Conservation (phyloP, 2,113 vertebrate genomes). For the Sphaerodactylus townsendi region DNA sequence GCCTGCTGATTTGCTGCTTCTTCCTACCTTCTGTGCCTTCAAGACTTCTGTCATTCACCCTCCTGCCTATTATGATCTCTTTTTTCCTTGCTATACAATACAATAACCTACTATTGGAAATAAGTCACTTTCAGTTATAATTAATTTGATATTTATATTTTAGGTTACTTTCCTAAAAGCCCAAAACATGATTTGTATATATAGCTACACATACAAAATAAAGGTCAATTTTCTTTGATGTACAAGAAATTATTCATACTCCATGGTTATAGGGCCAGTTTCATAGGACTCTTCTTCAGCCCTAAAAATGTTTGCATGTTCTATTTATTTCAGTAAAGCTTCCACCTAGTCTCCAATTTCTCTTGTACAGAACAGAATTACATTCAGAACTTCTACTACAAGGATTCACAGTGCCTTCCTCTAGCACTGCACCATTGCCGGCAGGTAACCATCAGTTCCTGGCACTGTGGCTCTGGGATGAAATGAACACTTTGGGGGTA, state of each 20-base stretch:
- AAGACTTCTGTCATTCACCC: not conserved
- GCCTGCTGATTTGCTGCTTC: too few species aligned
- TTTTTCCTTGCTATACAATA: not conserved
- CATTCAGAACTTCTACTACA: not conserved
- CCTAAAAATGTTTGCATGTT: not conserved
- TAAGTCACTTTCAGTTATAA: not conserved
- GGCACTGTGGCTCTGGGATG: not conserved
- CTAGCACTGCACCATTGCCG: not conserved
- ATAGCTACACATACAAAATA: not conserved
- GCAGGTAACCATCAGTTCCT: not conserved
- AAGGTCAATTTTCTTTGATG: not conserved
- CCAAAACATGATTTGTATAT: not conserved
- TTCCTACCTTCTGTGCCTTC: not conserved
- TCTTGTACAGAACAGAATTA: not conserved
- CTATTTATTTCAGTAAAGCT: not conserved
- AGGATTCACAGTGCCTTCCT: not conserved
- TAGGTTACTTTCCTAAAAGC: not conserved
- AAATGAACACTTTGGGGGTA: not conserved
- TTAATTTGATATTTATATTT: not conserved
- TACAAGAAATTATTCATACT: constrained; percentile 16
- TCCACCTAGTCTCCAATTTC: not conserved
- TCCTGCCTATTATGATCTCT: not conserved
- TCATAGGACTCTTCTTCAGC: not conserved
- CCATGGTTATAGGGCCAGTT: constrained; percentile 8
- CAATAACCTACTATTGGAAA: not conserved